Conservation (phyloP, 2,113 vertebrate species). For the Eulemur macaco region DNA sequence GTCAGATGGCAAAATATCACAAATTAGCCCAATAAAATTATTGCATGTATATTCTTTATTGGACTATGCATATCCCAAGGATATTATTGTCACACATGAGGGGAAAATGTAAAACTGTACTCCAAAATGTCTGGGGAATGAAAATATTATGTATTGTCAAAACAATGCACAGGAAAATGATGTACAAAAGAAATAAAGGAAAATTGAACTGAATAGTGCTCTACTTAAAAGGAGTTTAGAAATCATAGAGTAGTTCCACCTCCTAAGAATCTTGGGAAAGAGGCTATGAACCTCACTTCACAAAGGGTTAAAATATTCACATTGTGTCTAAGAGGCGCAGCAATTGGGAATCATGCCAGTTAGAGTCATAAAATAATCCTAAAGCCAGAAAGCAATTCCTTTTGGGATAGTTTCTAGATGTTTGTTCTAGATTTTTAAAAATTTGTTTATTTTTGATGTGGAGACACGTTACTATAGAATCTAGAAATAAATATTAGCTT, state of each 20-base stretch:
- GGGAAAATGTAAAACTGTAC: neutral
- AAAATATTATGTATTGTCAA: constrained; percentile 20
- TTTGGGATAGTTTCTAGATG: neutral
- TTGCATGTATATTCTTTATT: neutral
- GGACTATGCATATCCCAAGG: neutral
- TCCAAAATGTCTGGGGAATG: neutral
- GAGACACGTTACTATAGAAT: constrained; percentile 24
- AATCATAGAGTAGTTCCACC: neutral
- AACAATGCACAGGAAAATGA: constrained; percentile 32
- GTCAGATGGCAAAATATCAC: neutral
- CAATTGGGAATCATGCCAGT: neutral
- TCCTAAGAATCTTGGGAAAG: constrained; percentile 3
- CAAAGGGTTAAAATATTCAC: neutral
- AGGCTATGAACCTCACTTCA: neutral
- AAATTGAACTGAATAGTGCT: constrained; percentile 11
- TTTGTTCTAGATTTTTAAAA: constrained; percentile 28
- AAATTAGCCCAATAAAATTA: neutral
- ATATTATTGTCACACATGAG: neutral
- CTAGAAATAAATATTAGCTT: constrained; percentile 44
- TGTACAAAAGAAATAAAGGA: neutral
- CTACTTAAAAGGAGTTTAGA: neutral
- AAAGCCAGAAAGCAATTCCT: neutral
- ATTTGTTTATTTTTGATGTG: constrained; percentile 33
- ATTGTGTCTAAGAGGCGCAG: neutral
- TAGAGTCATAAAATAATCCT: neutral